Evolutionary conservation across 2,113 vertebrate genomes (phyloP).

Genomic region (Condylura cristata): DNA sequence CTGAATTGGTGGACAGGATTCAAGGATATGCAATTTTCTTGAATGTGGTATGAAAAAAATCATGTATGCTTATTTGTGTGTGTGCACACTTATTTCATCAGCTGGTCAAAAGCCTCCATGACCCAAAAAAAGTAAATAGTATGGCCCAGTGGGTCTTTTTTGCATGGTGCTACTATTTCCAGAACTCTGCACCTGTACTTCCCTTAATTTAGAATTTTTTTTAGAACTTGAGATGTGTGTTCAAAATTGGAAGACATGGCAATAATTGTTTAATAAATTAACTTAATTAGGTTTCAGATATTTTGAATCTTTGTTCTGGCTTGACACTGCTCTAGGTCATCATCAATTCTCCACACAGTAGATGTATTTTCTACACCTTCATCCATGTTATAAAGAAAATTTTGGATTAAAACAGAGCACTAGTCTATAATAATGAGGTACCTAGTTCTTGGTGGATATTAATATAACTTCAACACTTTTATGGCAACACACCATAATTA

Average conservation of each 20-base stretch:
- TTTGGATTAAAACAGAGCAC: not conserved
- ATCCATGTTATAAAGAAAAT: not conserved
- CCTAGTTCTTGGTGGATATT: not conserved
- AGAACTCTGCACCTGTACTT: not conserved
- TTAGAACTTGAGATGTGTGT: not conserved
- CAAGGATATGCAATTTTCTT: not conserved
- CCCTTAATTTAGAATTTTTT: not conserved
- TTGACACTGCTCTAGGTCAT: not conserved
- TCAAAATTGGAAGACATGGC: not conserved
- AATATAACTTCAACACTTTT: not conserved
- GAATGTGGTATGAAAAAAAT: not conserved
- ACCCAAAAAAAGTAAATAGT: not conserved
- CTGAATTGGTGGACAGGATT: not conserved
- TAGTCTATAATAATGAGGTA: not conserved
- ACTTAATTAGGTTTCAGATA: not conserved
- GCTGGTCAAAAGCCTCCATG: not conserved
- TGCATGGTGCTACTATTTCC: not conserved
- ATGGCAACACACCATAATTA: not conserved
- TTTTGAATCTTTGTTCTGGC: not conserved
- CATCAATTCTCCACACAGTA: not conserved
- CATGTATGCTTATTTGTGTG: not conserved
- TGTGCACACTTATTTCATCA: not conserved
- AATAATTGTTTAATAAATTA: no score
- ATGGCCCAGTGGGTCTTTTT: not conserved
- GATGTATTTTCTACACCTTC: not conserved